Conservation (phyloP, 2,113 vertebrate species). For the Pygoscelis antarcticus region DNA sequence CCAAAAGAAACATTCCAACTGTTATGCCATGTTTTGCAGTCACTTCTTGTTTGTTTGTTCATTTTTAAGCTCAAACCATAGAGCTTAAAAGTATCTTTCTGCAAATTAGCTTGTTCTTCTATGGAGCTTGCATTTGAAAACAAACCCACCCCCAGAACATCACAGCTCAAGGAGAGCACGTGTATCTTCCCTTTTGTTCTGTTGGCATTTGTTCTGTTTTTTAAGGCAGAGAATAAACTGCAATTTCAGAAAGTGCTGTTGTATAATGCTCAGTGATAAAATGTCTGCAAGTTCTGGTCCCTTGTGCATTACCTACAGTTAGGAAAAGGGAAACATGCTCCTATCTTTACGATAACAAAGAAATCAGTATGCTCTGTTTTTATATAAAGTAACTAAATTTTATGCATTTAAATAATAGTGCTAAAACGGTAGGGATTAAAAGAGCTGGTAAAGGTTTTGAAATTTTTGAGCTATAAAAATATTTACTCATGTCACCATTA, state of each 20-base stretch:
- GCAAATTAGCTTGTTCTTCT: background rate
- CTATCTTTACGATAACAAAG: background rate
- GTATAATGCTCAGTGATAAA: background rate
- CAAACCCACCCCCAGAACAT: background rate
- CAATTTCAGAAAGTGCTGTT: background rate
- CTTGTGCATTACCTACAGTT: background rate
- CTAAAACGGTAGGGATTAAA: background rate
- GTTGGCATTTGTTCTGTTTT: background rate
- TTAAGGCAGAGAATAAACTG: background rate
- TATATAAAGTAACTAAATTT: background rate
- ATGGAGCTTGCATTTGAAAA: background rate
- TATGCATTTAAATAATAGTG: background rate
- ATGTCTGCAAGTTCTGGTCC: background rate
- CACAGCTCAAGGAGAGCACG: background rate
- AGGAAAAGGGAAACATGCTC: background rate
- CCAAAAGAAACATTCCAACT: background rate
- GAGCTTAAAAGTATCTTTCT: background rate
- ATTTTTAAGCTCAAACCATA: background rate
- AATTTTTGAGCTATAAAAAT: background rate
- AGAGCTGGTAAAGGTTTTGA: background rate
- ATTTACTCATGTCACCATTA: background rate
- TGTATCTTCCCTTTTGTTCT: background rate
- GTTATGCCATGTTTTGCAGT: fast-evolving
- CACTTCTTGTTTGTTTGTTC: background rate
- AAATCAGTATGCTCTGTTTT: background rate